Percentiles rank a stretch among this genome's conserved stretches.
Evolutionary conservation across 2,888 invertebrate genomes (phyloP).

Genomic region (Vanessa cardui): DNA sequence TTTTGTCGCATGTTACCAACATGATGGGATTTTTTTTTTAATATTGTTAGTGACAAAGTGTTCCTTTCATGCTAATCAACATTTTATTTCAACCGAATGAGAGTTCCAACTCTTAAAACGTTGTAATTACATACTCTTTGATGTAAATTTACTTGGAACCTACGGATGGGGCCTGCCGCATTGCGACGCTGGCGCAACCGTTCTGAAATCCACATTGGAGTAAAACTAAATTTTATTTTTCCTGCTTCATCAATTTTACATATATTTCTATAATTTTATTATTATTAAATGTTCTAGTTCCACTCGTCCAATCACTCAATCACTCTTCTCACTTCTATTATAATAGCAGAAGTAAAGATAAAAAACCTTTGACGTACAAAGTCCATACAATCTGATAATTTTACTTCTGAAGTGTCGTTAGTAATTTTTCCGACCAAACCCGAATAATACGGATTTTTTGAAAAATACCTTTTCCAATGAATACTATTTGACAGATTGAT

Average conservation of each 20-base stretch:
- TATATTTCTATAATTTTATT: background rate
- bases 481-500: no score
- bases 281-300: no score
- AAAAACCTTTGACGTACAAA: no score
- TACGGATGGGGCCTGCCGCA: conserved; percentile 63
- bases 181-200: conserved; percentile 59
- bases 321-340: no score
- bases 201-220: conserved; percentile 59
- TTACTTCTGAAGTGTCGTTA: no score
- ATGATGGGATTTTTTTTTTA: background rate
- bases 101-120: conserved; percentile 3
- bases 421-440: no score
- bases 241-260: background rate
- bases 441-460: no score
- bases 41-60: background rate
- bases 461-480: no score
- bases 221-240: background rate
- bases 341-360: no score
- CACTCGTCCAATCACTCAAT: no score
- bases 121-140: conserved; percentile 14
- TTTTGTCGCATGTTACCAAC: background rate
- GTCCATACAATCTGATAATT: no score
- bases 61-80: background rate
- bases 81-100: background rate
- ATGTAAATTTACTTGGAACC: conserved; percentile 49